Evolutionary conservation across 2,888 invertebrate species (phyloP).

Genomic region (Candidula unifasciata): DNA sequence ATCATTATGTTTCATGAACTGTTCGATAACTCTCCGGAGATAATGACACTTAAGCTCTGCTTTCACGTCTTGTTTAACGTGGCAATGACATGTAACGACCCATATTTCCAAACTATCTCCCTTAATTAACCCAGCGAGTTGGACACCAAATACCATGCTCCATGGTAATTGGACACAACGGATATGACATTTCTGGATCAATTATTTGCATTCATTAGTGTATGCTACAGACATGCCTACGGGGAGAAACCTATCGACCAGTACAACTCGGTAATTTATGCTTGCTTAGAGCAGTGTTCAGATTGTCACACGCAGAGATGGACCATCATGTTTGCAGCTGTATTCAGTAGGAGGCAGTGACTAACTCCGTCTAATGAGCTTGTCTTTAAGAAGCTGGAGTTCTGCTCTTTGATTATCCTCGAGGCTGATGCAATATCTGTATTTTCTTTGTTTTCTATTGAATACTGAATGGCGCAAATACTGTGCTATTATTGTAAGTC

Average conservation of each 20-base stretch:
- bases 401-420: too few relatives aligned
- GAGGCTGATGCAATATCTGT: too few relatives aligned
- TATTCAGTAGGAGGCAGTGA: neutral
- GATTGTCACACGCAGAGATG: constrained; percentile 11
- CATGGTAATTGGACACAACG: constrained; percentile 25
- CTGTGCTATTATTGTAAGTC: too few relatives aligned
- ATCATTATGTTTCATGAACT: too few relatives aligned
- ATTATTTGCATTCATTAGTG: constrained; percentile 43
- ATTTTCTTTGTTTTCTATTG: too few relatives aligned
- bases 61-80: too few relatives aligned
- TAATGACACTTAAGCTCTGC: too few relatives aligned
- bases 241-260: constrained; percentile 4
- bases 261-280: constrained; percentile 26
- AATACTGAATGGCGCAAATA: too few relatives aligned
- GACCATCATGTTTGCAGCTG: neutral
- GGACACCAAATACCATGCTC: constrained; percentile 3
- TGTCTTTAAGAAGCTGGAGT: too few relatives aligned
- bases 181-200: constrained; percentile 36
- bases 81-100: too few relatives aligned
- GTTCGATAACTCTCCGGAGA: too few relatives aligned
- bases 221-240: constrained; percentile 2
- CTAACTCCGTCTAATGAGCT: neutral
- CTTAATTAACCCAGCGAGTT: constrained; percentile 14
- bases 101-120: neutral
- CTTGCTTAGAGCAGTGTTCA: neutral